These are phyloP conservation scores for Tyto alba DNA, from an alignment of 2,113 vertebrate genomes.

Conservation along the genomic window DNA sequence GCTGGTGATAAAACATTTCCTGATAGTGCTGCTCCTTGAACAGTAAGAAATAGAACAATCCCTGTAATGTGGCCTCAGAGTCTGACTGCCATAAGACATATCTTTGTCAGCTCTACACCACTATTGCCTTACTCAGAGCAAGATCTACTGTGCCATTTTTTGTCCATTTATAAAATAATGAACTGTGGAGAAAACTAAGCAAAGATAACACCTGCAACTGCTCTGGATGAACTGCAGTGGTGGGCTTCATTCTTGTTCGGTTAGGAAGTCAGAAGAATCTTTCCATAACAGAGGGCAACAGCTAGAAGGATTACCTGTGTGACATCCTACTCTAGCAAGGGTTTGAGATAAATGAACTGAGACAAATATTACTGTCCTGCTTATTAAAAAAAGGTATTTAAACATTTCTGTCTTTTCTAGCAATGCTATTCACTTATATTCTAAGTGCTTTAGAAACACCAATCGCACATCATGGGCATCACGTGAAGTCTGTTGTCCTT, in stretches of 20 bases:
- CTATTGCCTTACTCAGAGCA: neutral
- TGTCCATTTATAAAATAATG: rapidly evolving
- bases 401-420: neutral
- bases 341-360: neutral
- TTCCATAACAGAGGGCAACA: neutral
- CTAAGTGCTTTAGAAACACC: neutral
- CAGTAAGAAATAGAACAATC: neutral
- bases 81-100: neutral
- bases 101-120: neutral
- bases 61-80: neutral
- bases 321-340: neutral
- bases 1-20: neutral
- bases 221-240: neutral
- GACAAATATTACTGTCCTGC: neutral
- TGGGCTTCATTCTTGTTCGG: neutral
- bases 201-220: neutral
- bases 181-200: neutral
- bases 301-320: neutral
- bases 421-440: neutral
- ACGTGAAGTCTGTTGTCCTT: neutral
- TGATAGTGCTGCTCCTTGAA: neutral
- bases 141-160: neutral
- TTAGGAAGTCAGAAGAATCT: neutral
- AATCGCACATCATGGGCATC: neutral
- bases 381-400: neutral